These are phyloP conservation scores for Pungitius pungitius DNA, from an alignment of 2,113 vertebrate species.

Conservation along the genomic window DNA sequence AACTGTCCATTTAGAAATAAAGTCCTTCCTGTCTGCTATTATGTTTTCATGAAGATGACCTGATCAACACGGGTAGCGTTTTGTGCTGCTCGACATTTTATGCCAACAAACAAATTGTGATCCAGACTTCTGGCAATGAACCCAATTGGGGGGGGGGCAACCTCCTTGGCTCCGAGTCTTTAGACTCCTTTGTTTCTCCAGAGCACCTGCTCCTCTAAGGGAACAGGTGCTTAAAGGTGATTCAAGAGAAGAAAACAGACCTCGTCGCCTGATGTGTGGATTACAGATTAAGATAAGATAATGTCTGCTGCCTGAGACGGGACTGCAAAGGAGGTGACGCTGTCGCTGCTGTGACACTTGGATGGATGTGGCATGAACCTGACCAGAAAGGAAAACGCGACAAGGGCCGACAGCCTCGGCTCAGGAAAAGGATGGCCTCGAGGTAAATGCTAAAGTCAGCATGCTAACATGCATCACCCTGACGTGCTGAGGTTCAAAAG, in stretches of 20 bases:
- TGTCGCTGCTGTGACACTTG: neutral
- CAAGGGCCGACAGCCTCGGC: too few species aligned
- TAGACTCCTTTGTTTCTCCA: conserved; percentile 28
- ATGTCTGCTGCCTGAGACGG: conserved; percentile 19
- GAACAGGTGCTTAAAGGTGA: conserved; percentile 18
- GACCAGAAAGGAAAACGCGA: neutral
- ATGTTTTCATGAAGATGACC: conserved; percentile 6
- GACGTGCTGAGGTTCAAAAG: neutral
- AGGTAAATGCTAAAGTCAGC: neutral
- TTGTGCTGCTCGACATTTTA: neutral
- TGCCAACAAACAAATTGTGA: conserved; percentile 13
- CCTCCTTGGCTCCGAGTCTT: conserved; percentile 4
- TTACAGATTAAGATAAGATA: conserved; percentile 43
- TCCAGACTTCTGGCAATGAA: neutral
- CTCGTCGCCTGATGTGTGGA: too few species aligned
- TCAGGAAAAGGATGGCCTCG: neutral
- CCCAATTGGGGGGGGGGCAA: neutral
- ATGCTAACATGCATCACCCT: neutral
- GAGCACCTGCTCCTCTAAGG: conserved; percentile 14
- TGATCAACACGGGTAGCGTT: neutral
- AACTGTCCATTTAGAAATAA: neutral
- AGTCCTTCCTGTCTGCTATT: conserved; percentile 5
- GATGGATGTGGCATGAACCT: neutral
- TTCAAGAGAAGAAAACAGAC: conserved; percentile 22
- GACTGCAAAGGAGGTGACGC: conserved; percentile 1